Evolutionary conservation across 1,140 invertebrate species (phyloP), one percentile per base, ranked within the genome.

Genomic region (Triops cancriformis): DNA sequence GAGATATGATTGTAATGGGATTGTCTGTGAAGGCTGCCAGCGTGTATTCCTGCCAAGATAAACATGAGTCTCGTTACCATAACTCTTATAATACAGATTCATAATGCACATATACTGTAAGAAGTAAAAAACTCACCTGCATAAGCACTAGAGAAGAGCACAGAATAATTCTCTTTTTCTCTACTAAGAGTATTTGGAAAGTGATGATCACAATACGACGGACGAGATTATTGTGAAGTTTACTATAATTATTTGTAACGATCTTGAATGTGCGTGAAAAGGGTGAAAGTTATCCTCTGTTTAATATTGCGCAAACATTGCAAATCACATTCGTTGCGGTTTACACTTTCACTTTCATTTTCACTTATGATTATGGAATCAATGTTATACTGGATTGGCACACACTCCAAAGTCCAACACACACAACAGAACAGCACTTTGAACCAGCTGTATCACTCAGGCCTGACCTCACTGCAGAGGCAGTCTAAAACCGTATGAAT

Each of bases 1-100:
- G 51, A 64, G 51, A 64, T 64, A 64, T 64, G 51, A 64, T 64
- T 64, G 51, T 64, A 18, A 64, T 64, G 23, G 51, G 51, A 64
- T 64, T 64, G 14, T 64, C 51, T 23, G 51, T 64, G 7, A 64
- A 64, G 51, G 51, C 51, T 64, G 51, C 51, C 51, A 64, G 51
- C 51, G 51, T 64, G 51, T 64, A 64, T 64, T 64, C 51, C 51
- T 64, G 23, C 14, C 31, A 64, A 18, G 51, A 23, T 23, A 64
- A 64, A 64, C n/a, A 64, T 64, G 51, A 64, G 51, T 37, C 14
- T 23, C n/a, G 23, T 64, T 23, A n/a, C 51, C 51, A 64, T 23
- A 64, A 18, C 51, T 23, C 1, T 64, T 0, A 0, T 64, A 10
- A 64, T 23, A 64, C 43, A 45, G 7, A 37, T 37, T 37, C 31